Base-by-base conservation (phyloP, 2,797 vertebrate species). In the Cheirogaleus major region DNA sequence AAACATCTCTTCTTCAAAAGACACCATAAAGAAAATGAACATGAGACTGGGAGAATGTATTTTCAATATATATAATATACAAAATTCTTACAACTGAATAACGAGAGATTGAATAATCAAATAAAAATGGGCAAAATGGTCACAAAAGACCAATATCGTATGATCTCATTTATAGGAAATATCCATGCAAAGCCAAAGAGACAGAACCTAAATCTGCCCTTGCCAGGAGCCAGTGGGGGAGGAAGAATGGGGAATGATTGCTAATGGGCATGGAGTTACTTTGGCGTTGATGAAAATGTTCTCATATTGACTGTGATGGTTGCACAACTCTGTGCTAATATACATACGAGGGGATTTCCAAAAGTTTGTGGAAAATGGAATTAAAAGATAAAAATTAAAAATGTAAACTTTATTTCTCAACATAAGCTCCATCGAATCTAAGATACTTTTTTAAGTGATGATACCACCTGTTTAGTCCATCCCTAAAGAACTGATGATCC, bases 1-100 rank as follows among this genome's bases (percentile, higher is more conserved):
- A 72, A 75, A 48, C 14, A 48, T 45, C 18, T 57, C 9, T 79
- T 93, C 63, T 43, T 95, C 35, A 59, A 48, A 78, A 67, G 67
- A 85, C 6, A 92, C n/a, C 41, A 30, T 59, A 43, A 92, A 80
- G 65, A 89, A 96, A 94, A 89, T 75, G 48, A 92, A 81, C 43
- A 89, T 23, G 9, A 69, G 57, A 61, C 73, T 61, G 9, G 17
- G 13, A 78, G n/a, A 65, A 90, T n/a, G 17, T 57, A 82, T 65
- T 76, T 75, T 93, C 43, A 90, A 30, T 72, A 72, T 38, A 90
- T 41, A 76, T 38, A 90, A 92, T 45, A 80, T 2, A 52, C 22
- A 93, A 65, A 78, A 89, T 32, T 57, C 48, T 75, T 76, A 14
- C 7, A 84, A 93, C 73, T 93, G 65, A 91, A 27, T 57, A 85